Conservation (phyloP, 2,888 invertebrate genomes). For the Polyploca ridens region DNA sequence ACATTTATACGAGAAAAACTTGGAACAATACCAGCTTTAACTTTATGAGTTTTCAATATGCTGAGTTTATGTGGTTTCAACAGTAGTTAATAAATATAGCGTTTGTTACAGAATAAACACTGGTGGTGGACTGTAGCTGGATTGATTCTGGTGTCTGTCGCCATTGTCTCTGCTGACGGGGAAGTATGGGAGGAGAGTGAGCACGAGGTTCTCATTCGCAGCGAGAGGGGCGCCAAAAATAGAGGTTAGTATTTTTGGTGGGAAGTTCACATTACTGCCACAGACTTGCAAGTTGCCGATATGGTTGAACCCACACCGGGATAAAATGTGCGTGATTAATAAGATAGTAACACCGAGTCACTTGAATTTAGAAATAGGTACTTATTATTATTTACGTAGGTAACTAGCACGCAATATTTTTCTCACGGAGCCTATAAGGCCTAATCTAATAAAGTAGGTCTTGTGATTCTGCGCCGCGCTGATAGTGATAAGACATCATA, state of each 20-base stretch:
- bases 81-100: slow-evolving; percentile 12
- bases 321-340: slow-evolving; percentile 8
- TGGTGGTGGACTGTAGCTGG: slow-evolving; percentile 76
- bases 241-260: slow-evolving; percentile 76
- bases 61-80: too few relatives aligned
- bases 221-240: slow-evolving; percentile 91
- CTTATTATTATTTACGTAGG: too few relatives aligned
- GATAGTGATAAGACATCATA: background rate
- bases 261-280: too few relatives aligned
- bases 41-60: too few relatives aligned
- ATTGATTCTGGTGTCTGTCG: slow-evolving; percentile 77
- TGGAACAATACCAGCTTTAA: too few relatives aligned
- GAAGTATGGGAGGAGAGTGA: slow-evolving; percentile 93
- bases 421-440: too few relatives aligned
- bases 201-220: slow-evolving; percentile 91
- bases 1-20: too few relatives aligned
- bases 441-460: background rate
- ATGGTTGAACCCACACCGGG: background rate
- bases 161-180: slow-evolving; percentile 84
- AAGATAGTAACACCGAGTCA: too few relatives aligned
- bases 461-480: background rate
- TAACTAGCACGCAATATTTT: too few relatives aligned
- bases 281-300: too few relatives aligned
- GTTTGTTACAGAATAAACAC: slow-evolving; percentile 55
- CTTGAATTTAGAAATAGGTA: too few relatives aligned